Evolutionary conservation across 2,113 vertebrate species (phyloP).

Genomic region (Nymphicus hollandicus): DNA sequence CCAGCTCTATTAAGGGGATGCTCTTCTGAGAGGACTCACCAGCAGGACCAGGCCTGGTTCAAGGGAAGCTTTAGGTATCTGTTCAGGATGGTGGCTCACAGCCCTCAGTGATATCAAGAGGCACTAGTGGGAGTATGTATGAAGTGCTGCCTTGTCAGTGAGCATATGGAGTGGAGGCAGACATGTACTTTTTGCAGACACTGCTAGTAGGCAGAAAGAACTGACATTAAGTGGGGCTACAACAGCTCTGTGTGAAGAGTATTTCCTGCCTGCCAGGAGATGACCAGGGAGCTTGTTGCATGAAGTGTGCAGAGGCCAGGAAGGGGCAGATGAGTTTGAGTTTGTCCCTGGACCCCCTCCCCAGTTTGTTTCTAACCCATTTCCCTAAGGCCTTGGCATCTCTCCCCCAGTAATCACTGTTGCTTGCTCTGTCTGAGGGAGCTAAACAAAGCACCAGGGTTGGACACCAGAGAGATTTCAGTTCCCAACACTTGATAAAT

Average conservation of each 20-base stretch:
- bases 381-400: neutral
- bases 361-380: neutral
- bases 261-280: neutral
- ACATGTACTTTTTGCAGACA: rapidly evolving
- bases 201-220: neutral
- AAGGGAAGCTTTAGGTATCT: neutral
- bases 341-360: neutral
- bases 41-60: neutral
- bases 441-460: neutral
- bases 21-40: neutral
- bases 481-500: neutral
- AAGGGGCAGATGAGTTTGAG: neutral
- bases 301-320: neutral
- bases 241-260: neutral
- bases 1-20: neutral
- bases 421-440: neutral
- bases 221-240: neutral
- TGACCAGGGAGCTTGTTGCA: neutral
- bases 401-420: neutral
- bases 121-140: neutral
- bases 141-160: neutral
- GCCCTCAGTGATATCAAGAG: neutral
- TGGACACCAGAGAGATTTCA: neutral
- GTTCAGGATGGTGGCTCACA: neutral
- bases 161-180: neutral